A percentile compares a stretch with the other conserved stretches of the same genome.
phyloP scores from a whole-genome alignment of 2,113 vertebrate species.

The Brevimyrus niger region DNA sequence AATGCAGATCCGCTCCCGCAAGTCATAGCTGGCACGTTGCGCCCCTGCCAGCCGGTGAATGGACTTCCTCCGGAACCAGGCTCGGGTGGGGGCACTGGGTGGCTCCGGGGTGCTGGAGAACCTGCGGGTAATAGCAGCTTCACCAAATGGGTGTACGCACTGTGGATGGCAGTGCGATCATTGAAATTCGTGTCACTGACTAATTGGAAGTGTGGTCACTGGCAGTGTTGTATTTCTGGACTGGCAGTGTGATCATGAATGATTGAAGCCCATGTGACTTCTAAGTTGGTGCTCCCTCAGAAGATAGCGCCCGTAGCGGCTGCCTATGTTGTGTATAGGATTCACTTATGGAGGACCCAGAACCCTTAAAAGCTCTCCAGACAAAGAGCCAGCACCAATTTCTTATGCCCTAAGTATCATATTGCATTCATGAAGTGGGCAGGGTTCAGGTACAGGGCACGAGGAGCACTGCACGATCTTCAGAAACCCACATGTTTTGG shows the following conservation, averaged over 20 bases:
- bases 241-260: neutral
- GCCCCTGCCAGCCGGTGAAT: conserved; percentile 62
- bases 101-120: conserved; percentile 10
- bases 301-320: neutral
- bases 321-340: neutral
- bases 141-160: neutral
- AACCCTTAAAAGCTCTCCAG: neutral
- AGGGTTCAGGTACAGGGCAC: neutral
- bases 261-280: neutral
- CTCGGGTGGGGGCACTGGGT: conserved; percentile 7
- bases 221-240: neutral
- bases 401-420: conserved; percentile 20
- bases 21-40: conserved; percentile 78
- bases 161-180: neutral
- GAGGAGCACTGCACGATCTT: neutral
- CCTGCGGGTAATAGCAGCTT: neutral
- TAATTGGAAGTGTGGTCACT: neutral
- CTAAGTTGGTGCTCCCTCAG: neutral
- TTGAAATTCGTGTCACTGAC: neutral
- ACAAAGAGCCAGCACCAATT: conserved; percentile 26
- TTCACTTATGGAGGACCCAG: neutral
- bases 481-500: neutral
- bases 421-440: conserved; percentile 24
- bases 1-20: conserved; percentile 84
- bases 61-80: conserved; percentile 68